Percentiles rank a stretch among this genome's conserved stretches.
phyloP scores from a whole-genome alignment of 2,888 invertebrate species.

The Quadriops clusia region DNA sequence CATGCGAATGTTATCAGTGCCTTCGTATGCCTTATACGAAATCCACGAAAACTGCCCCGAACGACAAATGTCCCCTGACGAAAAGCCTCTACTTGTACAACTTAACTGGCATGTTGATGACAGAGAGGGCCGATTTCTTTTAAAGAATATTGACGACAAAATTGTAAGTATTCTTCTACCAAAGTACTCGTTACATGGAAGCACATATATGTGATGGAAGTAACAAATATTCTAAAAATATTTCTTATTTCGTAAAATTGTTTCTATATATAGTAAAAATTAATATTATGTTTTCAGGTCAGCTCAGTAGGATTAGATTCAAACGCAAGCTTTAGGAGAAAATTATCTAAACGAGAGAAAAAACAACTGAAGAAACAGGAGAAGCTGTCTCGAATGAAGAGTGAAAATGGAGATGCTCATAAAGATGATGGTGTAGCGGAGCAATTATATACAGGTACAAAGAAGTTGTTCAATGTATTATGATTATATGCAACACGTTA shows the following conservation, averaged over 20 bases:
- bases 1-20: slow-evolving; percentile 85
- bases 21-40: slow-evolving; percentile 64
- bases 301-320: slow-evolving; percentile 59
- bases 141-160: slow-evolving; percentile 80
- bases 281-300: slow-evolving; percentile 35
- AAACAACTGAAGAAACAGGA: slow-evolving; percentile 95
- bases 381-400: slow-evolving; percentile 69
- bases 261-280: slow-evolving; percentile 5
- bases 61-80: slow-evolving; percentile 76
- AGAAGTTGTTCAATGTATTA: slow-evolving; percentile 1
- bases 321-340: slow-evolving; percentile 77
- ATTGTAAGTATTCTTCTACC: slow-evolving; percentile 41
- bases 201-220: too few species aligned
- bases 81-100: slow-evolving; percentile 92
- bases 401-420: slow-evolving; percentile 49
- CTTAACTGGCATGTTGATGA: slow-evolving; percentile 99
- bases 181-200: too few species aligned
- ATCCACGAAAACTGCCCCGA: slow-evolving; percentile 62
- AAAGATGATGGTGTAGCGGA: slow-evolving; percentile 74
- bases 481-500: neutral
- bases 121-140: slow-evolving; percentile 90
- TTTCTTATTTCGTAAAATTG: too few species aligned
- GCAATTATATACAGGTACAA: slow-evolving; percentile 73
- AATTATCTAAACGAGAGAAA: slow-evolving; percentile 93
- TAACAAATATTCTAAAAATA: too few species aligned